Conservation (phyloP, 2,888 invertebrate species). For the Hirtodrosophila confusa region DNA sequence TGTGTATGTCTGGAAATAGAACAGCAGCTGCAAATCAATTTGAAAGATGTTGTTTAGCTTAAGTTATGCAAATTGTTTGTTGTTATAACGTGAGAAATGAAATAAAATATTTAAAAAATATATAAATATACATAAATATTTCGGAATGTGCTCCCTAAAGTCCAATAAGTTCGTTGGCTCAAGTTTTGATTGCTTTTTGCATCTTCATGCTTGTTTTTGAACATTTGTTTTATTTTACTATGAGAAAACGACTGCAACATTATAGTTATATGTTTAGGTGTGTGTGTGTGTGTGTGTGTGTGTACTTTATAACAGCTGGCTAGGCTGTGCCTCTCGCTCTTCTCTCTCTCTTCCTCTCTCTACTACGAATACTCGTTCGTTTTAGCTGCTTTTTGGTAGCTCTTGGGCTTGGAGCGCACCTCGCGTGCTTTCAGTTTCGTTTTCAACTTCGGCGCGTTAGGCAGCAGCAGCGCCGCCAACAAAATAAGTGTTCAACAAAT, state of each 20-base stretch:
- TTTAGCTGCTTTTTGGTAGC: slow-evolving; percentile 50
- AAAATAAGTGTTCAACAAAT: slow-evolving; percentile 16
- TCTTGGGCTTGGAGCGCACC: slow-evolving; percentile 44
- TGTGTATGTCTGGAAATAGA: no score
- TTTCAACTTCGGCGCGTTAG: slow-evolving; percentile 72
- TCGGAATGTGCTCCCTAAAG: not conserved
- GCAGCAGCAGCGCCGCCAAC: slow-evolving; percentile 38
- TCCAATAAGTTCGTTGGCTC: slow-evolving; percentile 37
- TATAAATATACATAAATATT: not conserved
- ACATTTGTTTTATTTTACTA: slow-evolving; percentile 27
- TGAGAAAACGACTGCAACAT: slow-evolving; percentile 15
- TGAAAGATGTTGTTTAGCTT: no score
- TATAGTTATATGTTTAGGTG: slow-evolving; percentile 7
- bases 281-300: not conserved
- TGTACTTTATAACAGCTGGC: slow-evolving; percentile 43
- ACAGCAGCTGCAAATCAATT: no score
- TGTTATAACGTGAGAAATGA: no score
- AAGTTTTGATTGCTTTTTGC: slow-evolving; percentile 28
- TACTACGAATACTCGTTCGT: not conserved
- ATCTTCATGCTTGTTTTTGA: slow-evolving; percentile 27
- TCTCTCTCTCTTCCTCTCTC: slow-evolving; percentile 13
- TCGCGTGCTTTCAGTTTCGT: slow-evolving; percentile 79
- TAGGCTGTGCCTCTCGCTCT: not conserved
- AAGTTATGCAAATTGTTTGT: no score
- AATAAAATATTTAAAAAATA: no score